Evolutionary conservation across 1,140 invertebrate genomes (phyloP), one percentile per base, ranked within the genome.

Genomic region (Hypothenemus hampei): DNA sequence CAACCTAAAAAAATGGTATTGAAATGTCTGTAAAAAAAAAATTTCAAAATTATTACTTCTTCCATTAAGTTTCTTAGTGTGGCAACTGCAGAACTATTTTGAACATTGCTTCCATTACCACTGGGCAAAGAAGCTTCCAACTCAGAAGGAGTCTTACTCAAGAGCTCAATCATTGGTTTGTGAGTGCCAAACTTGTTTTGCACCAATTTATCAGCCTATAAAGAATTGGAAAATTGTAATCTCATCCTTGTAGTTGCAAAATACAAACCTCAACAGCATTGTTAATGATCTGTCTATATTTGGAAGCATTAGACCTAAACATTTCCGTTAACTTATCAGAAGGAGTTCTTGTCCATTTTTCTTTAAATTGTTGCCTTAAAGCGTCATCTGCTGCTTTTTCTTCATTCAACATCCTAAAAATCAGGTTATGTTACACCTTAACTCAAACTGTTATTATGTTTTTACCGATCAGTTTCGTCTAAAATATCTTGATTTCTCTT

Each of bases 401-500:
- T 71, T 98, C 93, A 64, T 85, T 83, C 37, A 99, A 72, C 79
- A 96, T 80, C 60, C 89, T 79, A 57, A 93, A 86, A 35, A 87
- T 29, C 19, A 47, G 20, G 6, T 15, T 4, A 26, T 29, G 11
- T 29, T 11, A 11, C 11, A 6, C 5, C 11, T 29, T 29, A 29
- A 29, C 11, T 29, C 5, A 29, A 29, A 29, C 5, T 87, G 61
- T 39, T 72, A 53, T 29, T 20, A 33, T 19, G 53, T 29, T 31
- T 54, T 48, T 65, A 91, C 89, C 80, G 22, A 16, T 57, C 55
- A 13, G 55, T 57, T 40, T 98, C 96, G 70, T 95, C 86, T 0
- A 99, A 77, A 58, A 99, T 97, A 73, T 99, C 96, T 51, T 85
- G 84, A 74, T 99, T 99, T 52, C 96, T 78, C 69, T 87, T 85